Evolutionary conservation across 2,888 invertebrate genomes (phyloP), one percentile per base, ranked within the genome.

Genomic region (Yponomeuta malinellus): DNA sequence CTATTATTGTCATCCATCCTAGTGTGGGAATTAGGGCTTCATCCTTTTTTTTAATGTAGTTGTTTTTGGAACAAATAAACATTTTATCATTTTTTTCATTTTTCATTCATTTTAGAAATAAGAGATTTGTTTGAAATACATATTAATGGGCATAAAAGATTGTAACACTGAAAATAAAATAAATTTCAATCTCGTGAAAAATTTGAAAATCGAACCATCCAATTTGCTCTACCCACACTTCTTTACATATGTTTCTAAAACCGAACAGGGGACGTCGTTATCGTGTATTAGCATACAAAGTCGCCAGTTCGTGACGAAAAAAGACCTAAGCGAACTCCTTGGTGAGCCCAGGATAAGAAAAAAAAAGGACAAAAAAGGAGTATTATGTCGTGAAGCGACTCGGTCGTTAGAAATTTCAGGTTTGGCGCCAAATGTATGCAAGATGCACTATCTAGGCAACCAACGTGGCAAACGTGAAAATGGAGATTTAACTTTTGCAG

Each of bases 231-330:
- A 72, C 71, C 73, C 73, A 74, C 74, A 75, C 73, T 73, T 73
- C 64, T 71, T 72, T 71, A 73, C 71, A 70, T 73, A 72, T 71
- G 72, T 74, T 71, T 71, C 65, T 70, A 72, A 72, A 73, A 71
- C 73, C 73, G 65, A 71, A 74, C 73, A 74, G 72, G 69, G 69
- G 72, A 72, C 73, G 71, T 74, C 76, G 74, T 78, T 81, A 79
- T 80, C 81, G 77, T 78, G 79, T 80, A 84, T 86, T 86, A 83
- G 81, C 84, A 86, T 86, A 85, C 82, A 85, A 84, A 84, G 83
- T 85, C 83, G 71, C 71, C 72, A 52, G 75, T 83, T 88, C 87
- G 86, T 87, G 87, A 87, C 79, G 77, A 76, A 80, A 79, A 80
- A 75, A 74, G 76, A 74, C 74, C 72, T 73, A 79, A 72, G 72